Percentiles rank a stretch among this genome's conserved stretches.
Evolutionary conservation across 2,113 vertebrate genomes (phyloP).

Genomic region (Porphyrio hochstetteri): DNA sequence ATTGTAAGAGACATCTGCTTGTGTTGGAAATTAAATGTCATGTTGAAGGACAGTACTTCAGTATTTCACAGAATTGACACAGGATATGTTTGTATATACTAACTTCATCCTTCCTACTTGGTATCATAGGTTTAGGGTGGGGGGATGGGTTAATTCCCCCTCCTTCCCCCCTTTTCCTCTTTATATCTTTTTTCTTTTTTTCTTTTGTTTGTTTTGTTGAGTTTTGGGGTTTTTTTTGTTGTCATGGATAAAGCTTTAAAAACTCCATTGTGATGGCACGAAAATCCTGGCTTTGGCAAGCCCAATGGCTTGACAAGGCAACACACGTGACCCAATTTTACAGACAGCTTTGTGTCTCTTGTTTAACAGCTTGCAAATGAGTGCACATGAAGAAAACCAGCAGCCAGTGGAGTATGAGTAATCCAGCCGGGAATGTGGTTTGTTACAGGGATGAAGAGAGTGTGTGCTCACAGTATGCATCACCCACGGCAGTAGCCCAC

Average conservation of each 20-base stretch:
- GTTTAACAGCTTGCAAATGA: constrained; percentile 36
- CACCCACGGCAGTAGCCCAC: not conserved
- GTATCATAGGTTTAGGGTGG: not conserved
- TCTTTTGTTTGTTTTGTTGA: not conserved
- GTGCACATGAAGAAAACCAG: constrained; percentile 45
- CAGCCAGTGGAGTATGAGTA: constrained; percentile 38
- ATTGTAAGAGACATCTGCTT: not conserved
- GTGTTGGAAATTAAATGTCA: not conserved
- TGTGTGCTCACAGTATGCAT: not conserved
- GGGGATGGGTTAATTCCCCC: not conserved
- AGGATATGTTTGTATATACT: not conserved
- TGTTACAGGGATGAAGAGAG: not conserved
- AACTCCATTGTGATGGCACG: not conserved
- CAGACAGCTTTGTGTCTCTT: constrained; percentile 20
- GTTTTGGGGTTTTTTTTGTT: not conserved
- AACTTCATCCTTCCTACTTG: not conserved
- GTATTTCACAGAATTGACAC: not conserved
- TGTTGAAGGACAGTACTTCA: not conserved
- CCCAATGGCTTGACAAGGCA: not conserved
- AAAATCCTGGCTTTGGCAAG: constrained; percentile 1
- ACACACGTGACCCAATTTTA: constrained; percentile 15
- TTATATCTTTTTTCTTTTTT: no score
- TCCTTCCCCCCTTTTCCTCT: not conserved
- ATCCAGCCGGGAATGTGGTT: not conserved
- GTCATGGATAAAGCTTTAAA: not conserved